phyloP scores from a whole-genome alignment of 2,113 vertebrate species.

The Pedetes capensis region DNA sequence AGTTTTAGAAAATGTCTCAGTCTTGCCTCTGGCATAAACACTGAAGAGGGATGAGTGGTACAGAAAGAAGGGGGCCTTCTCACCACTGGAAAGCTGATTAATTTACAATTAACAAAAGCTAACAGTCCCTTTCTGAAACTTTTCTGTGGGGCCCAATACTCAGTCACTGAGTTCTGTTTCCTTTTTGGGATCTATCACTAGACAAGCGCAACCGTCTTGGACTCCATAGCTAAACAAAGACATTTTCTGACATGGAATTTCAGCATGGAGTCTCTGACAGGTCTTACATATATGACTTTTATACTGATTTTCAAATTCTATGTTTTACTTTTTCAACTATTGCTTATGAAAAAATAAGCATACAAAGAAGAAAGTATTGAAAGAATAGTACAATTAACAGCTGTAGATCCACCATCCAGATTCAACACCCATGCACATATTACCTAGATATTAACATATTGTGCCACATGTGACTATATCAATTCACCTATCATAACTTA shows the following conservation, averaged over 20 bases:
- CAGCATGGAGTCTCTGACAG: not conserved
- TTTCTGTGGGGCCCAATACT: conserved; percentile 33
- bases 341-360: not conserved
- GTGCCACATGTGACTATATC: not conserved
- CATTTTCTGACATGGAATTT: not conserved
- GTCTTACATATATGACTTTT: not conserved
- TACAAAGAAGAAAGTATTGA: not conserved
- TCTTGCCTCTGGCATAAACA: conserved; percentile 54
- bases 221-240: not conserved
- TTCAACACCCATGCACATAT: not conserved
- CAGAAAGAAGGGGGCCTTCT: not conserved
- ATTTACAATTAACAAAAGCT: conserved; percentile 55
- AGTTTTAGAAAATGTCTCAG: conserved; percentile 44
- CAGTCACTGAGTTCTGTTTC: conserved; percentile 46
- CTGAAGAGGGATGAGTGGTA: not conserved
- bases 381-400: not conserved
- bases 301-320: not conserved
- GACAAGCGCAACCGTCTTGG: not conserved
- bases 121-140: conserved; percentile 50
- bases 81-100: conserved; percentile 33
- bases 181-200: not conserved
- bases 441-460: not conserved
- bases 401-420: not conserved
- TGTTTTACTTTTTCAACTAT: not conserved
- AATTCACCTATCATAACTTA: not conserved